Evolutionary conservation across 2,888 invertebrate species (phyloP).

Genomic region (Nephrotoma appendiculata): DNA sequence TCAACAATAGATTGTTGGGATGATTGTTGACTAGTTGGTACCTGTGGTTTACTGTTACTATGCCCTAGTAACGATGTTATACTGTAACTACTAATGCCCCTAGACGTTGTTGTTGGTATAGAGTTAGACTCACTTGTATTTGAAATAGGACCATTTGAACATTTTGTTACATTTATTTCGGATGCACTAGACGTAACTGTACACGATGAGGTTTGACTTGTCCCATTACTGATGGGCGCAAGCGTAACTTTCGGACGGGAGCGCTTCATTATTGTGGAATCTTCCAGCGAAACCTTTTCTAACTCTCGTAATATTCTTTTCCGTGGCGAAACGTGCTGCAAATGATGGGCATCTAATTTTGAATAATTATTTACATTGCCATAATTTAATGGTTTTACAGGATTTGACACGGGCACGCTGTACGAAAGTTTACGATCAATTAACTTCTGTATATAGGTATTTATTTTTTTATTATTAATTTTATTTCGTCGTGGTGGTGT

Average conservation of each 20-base stretch:
- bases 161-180: neutral
- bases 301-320: slow-evolving; percentile 70
- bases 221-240: slow-evolving; percentile 10
- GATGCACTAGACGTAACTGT: neutral
- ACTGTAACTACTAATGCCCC: slow-evolving; percentile 61
- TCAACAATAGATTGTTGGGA: slow-evolving; percentile 24
- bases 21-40: slow-evolving; percentile 31
- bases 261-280: slow-evolving; percentile 44
- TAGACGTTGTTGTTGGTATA: slow-evolving; percentile 14
- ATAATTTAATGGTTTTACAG: neutral
- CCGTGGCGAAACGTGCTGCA: slow-evolving; percentile 55
- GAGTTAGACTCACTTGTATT: slow-evolving; percentile 4
- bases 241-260: slow-evolving; percentile 37
- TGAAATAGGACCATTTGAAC: slow-evolving; percentile 18
- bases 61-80: slow-evolving; percentile 64
- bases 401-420: neutral
- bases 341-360: slow-evolving; percentile 19
- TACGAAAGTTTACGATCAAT: slow-evolving; percentile 23
- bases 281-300: slow-evolving; percentile 59
- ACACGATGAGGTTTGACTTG: slow-evolving; percentile 15
- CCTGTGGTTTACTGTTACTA: slow-evolving; percentile 15
- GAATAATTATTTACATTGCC: neutral
- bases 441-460: slow-evolving; percentile 29
- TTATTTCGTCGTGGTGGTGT: neutral
- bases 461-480: slow-evolving; percentile 17